Conservation (phyloP, 2,113 vertebrate species). For the Tinamus guttatus region DNA sequence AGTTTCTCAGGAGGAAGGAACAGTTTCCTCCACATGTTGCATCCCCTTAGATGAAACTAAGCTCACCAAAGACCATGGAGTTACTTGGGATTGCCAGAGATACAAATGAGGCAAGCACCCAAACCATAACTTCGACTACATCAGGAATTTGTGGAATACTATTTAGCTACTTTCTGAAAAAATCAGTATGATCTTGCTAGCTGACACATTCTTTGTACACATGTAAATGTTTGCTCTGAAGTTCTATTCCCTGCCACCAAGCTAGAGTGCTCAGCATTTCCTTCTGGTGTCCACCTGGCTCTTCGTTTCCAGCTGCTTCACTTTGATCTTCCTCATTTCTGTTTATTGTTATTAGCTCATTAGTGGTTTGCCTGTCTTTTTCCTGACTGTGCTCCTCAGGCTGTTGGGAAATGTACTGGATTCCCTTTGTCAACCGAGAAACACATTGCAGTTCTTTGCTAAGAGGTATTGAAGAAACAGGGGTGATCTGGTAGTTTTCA, state of each 20-base stretch:
- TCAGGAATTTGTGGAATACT: not conserved
- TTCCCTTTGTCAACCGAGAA: not conserved
- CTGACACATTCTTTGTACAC: not conserved
- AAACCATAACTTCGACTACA: not conserved
- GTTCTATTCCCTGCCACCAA: not conserved
- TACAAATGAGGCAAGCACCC: not conserved
- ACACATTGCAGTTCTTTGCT: not conserved
- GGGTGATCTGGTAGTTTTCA: not conserved
- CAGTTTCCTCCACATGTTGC: not conserved
- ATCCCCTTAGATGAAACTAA: not conserved
- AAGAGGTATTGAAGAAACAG: conserved; percentile 8
- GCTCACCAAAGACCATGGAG: not conserved
- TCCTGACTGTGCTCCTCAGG: not conserved
- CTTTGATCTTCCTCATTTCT: conserved; percentile 37
- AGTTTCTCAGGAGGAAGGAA: not conserved
- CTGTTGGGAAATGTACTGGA: not conserved
- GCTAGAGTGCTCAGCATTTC: not conserved
- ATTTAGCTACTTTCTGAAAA: not conserved
- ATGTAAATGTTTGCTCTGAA: not conserved
- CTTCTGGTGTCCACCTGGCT: conserved; percentile 48
- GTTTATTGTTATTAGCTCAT: not conserved
- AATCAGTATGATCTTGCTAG: not conserved
- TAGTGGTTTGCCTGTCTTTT: not conserved
- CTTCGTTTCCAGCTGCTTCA: not conserved
- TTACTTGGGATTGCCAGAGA: not conserved